A percentile compares a stretch with the other conserved stretches of the same genome.
These are phyloP conservation scores for Patella depressa DNA, from an alignment of 2,888 invertebrate species.

Conservation along the genomic window DNA sequence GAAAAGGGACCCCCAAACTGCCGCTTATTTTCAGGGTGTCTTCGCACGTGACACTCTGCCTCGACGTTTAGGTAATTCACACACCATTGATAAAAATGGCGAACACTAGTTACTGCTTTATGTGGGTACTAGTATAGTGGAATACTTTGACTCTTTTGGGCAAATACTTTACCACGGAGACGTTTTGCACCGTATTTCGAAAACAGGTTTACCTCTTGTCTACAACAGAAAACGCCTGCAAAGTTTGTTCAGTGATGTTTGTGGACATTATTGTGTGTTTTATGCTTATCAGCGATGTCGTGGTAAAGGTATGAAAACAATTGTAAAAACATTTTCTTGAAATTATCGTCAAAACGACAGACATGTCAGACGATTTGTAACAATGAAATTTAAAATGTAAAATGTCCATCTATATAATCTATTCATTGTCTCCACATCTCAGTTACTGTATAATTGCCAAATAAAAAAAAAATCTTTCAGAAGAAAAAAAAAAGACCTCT, in stretches of 20 bases:
- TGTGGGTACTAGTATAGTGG: background rate
- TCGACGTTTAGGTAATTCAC: background rate
- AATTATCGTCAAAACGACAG: too few relatives aligned
- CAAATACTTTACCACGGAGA: background rate
- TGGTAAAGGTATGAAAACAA: too few relatives aligned
- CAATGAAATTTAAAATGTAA: too few relatives aligned
- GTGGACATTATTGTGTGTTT: background rate
- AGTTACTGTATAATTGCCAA: too few relatives aligned
- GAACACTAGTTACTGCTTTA: background rate
- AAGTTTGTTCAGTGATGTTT: background rate
- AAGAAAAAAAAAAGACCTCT: too few relatives aligned
- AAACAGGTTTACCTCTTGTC: background rate
- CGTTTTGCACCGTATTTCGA: background rate
- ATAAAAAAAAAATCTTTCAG: too few relatives aligned
- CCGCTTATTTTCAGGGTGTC: background rate
- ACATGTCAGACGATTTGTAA: conserved; percentile 31
- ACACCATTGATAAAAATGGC: too few relatives aligned
- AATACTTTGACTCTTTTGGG: background rate
- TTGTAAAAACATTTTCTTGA: too few relatives aligned
- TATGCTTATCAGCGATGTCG: background rate
- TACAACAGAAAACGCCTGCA: background rate
- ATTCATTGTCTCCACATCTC: conserved; percentile 41
- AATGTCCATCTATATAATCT: too few relatives aligned
- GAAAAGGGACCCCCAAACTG: background rate
- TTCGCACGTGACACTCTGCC: background rate